Conservation (phyloP, 2,797 vertebrate genomes). For the Discoglossus pictus region DNA sequence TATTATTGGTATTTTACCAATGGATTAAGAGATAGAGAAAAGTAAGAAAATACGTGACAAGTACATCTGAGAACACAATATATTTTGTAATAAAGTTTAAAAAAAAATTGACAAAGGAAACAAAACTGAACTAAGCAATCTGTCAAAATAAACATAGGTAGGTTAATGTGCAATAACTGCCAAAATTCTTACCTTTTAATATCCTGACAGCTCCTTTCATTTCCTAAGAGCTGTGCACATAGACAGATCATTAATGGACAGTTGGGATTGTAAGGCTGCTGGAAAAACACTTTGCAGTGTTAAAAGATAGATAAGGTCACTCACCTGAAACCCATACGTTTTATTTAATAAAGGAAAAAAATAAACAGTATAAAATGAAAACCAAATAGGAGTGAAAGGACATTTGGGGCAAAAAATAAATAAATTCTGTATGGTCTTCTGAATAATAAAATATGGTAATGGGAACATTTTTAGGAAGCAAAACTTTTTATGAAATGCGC, state of each 20-base stretch:
- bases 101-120: slow-evolving; percentile 29
- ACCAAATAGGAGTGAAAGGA: no score
- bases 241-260: slow-evolving; percentile 4
- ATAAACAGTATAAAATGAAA: no score
- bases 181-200: slow-evolving; percentile 35
- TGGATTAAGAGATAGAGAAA: slow-evolving; percentile 25
- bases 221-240: slow-evolving; percentile 19
- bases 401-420: no score
- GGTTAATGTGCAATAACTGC: slow-evolving; percentile 14
- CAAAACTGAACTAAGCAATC: slow-evolving; percentile 11
- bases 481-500: no score
- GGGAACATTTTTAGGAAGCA: no score
- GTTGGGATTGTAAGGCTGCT: slow-evolving; percentile 4
- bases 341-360: no score
- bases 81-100: slow-evolving; percentile 9
- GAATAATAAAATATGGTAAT: no score
- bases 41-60: slow-evolving; percentile 9
- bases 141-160: slow-evolving; percentile 28
- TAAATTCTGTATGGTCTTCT: no score
- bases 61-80: slow-evolving; percentile 17
- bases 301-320: background rate
- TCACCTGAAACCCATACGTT: slow-evolving; percentile 21
- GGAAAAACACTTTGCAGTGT: slow-evolving; percentile 18
- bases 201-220: slow-evolving; percentile 40
- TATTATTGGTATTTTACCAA: background rate